Evolutionary conservation across 2,888 invertebrate species (phyloP), one percentile per base, ranked within the genome.

Genomic region (Trachelus iudaicus): DNA sequence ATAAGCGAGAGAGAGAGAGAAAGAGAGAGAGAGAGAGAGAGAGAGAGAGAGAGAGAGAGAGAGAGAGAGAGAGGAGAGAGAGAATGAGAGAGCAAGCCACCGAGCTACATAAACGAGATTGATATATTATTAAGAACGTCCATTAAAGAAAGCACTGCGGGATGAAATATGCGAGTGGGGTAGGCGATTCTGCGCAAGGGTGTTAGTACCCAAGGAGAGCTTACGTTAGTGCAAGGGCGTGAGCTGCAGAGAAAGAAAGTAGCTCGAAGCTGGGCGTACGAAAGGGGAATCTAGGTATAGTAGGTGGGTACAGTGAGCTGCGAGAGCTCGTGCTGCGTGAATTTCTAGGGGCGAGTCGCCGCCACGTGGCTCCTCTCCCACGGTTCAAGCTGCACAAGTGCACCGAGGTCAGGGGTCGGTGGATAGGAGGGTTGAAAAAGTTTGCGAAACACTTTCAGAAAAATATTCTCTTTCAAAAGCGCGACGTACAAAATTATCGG

Each of bases 71-170:
- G 11, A 11, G 35, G 0, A 11, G 35, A 3, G 35, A 3, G 35
- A 35, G 35, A 35, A 34, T 30, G 40, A 30, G 40, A 33, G n/a
- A 34, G 35, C 31, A 31, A 68, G 31, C 34, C 69, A 11, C 40
- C 69, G n/a, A 56, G 15, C 79, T 83, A 81, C 83, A 84, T 87
- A 87, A 89, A 87, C 85, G 84, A 86, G 89, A 90, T 90, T 90
- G 89, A 90, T 90, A 86, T 89, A 89, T 90, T 90, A 90, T 89
- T 90, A 88, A 89, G 87, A 84, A 82, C 84, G 81, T 85, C 85
- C 87, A 89, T 90, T 89, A 88, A 89, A 89, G 87, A 87, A 87
- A 88, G 87, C 85, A 80, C 82, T 80, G 82, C 75, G 80, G 84
- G 83, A 87, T 88, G 87, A 89, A 89, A 89, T 89, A 89, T 88